Evolutionary conservation across 1,140 invertebrate genomes (phyloP).

Genomic region (Cotesia typhae): DNA sequence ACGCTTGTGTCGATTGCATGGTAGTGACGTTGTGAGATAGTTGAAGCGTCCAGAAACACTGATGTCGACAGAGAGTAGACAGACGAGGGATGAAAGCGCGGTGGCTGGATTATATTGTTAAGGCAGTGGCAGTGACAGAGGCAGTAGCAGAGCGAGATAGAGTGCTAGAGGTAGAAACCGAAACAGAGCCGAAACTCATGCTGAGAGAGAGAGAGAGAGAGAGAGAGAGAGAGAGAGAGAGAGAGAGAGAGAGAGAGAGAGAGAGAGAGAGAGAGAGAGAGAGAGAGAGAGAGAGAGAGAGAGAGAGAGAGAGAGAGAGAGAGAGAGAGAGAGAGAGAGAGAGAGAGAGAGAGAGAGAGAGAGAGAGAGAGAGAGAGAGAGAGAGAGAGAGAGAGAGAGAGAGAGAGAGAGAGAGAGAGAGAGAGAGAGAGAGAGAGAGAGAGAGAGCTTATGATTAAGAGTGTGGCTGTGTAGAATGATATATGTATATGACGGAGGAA

Average conservation of each 20-base stretch:
- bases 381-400: constrained; percentile 10
- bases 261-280: background rate
- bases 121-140: no score
- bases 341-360: background rate
- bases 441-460: background rate
- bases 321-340: background rate
- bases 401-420: background rate
- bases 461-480: no score
- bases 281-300: background rate
- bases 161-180: background rate
- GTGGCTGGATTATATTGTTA: no score
- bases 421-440: background rate
- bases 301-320: background rate
- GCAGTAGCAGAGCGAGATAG: background rate
- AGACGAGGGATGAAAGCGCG: constrained; percentile 11
- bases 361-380: constrained; percentile 1
- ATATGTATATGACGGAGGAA: no score
- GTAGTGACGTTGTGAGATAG: constrained; percentile 5
- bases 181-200: background rate
- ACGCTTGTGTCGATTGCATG: constrained; percentile 1
- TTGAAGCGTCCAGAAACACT: constrained; percentile 20
- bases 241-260: background rate
- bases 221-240: background rate
- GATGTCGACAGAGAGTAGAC: constrained; percentile 1
- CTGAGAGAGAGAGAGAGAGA: constrained; percentile 3